Conservation (phyloP, 2,113 vertebrate species). For the Sylvia atricapilla region DNA sequence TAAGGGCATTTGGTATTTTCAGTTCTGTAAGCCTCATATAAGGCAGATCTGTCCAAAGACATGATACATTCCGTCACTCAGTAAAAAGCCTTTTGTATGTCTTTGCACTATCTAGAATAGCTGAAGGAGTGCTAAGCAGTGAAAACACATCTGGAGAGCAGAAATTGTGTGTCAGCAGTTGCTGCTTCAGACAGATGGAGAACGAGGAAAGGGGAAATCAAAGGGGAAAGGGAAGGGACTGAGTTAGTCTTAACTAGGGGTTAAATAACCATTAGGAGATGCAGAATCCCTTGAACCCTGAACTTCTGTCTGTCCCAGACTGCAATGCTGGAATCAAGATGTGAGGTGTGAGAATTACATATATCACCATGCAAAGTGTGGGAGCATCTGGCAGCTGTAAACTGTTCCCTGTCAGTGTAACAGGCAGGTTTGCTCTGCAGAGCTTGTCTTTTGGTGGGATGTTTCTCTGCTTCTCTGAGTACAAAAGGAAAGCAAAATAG, state of each 20-base stretch:
- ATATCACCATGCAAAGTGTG: fast-evolving
- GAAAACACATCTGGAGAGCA: background rate
- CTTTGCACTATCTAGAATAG: background rate
- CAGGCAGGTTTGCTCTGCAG: background rate
- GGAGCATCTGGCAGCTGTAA: fast-evolving
- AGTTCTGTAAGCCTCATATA: background rate
- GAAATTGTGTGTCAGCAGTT: background rate
- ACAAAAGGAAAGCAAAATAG: background rate
- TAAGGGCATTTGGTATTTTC: background rate
- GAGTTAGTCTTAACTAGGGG: background rate
- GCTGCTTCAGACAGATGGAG: background rate
- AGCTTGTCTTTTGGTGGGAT: background rate
- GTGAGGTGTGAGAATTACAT: fast-evolving
- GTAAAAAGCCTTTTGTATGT: background rate
- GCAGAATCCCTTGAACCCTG: background rate
- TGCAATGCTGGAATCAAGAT: background rate
- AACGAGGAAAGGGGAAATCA: background rate
- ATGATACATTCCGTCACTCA: background rate
- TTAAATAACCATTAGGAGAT: background rate
- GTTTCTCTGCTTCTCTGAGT: background rate
- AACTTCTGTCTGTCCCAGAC: background rate
- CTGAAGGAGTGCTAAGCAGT: background rate
- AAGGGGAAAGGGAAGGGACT: background rate
- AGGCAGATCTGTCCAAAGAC: background rate
- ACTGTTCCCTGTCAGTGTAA: background rate